phyloP scores from a whole-genome alignment of 2,113 vertebrate genomes.

The Geococcyx californianus region DNA sequence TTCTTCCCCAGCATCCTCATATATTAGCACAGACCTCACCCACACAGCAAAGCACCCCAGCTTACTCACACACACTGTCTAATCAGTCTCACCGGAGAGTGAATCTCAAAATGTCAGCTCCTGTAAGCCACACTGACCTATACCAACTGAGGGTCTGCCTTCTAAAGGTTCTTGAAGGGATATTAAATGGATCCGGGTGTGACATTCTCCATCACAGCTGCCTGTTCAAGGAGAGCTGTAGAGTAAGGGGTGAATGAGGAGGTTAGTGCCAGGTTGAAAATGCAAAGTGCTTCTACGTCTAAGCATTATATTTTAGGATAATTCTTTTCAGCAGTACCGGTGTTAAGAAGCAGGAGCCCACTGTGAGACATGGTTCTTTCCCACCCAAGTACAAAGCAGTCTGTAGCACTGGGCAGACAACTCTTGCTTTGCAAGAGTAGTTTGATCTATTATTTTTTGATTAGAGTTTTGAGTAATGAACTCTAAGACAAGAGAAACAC shows the following conservation, averaged over 20 bases:
- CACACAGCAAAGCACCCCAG: neutral
- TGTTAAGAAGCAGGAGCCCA: neutral
- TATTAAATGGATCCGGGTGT: neutral
- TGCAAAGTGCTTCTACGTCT: neutral
- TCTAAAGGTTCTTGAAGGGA: neutral
- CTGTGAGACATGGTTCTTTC: neutral
- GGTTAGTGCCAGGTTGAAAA: neutral
- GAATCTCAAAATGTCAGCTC: conserved; percentile 7
- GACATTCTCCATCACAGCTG: neutral
- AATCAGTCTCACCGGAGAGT: neutral
- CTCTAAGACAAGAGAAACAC: neutral
- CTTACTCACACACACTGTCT: neutral
- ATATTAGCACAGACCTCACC: neutral
- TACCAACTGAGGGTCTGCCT: neutral
- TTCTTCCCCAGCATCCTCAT: neutral
- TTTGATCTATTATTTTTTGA: neutral
- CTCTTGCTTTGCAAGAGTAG: neutral
- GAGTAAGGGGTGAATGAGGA: neutral
- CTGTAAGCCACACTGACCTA: neutral
- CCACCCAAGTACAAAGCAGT: neutral
- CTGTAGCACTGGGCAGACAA: neutral
- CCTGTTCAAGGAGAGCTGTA: neutral
- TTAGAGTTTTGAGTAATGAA: neutral
- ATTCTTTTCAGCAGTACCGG: neutral
- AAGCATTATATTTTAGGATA: neutral